phyloP scores from a whole-genome alignment of 1,140 invertebrate genomes.

The Trichonephila clavata region DNA sequence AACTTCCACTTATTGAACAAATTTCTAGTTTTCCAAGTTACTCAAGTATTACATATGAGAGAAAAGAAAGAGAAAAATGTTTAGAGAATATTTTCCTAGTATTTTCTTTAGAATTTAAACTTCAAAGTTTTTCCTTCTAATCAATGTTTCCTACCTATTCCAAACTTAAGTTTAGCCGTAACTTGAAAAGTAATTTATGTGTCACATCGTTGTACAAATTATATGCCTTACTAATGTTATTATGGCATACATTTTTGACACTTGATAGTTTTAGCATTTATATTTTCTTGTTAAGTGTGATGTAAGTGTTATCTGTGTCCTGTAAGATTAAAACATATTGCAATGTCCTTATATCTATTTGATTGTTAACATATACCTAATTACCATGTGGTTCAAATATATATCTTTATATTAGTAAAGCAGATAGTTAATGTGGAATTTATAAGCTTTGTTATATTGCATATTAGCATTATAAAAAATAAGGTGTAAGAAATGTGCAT shows the following conservation, averaged over 20 bases:
- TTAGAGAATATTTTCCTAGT: not conserved
- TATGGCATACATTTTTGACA: not conserved
- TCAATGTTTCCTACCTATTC: not conserved
- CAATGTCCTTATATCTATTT: no score
- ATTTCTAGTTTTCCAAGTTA: not conserved
- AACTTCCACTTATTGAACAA: slow-evolving; percentile 14
- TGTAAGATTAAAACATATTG: no score
- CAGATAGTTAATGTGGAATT: no score
- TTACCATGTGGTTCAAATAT: no score
- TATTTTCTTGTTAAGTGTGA: not conserved
- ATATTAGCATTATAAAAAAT: no score
- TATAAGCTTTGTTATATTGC: no score
- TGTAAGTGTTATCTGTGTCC: no score
- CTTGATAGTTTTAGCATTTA: not conserved
- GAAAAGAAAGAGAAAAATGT: not conserved
- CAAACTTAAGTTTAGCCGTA: not conserved
- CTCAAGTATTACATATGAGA: not conserved
- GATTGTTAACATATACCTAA: no score
- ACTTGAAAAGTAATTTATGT: not conserved
- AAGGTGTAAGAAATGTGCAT: no score
- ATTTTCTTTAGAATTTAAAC: not conserved
- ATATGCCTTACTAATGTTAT: not conserved
- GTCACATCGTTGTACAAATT: not conserved
- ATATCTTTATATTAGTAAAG: no score
- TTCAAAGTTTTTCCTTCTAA: not conserved